Base-by-base conservation (phyloP, 1,140 invertebrate genomes). In the Drosophila albomicans region DNA sequence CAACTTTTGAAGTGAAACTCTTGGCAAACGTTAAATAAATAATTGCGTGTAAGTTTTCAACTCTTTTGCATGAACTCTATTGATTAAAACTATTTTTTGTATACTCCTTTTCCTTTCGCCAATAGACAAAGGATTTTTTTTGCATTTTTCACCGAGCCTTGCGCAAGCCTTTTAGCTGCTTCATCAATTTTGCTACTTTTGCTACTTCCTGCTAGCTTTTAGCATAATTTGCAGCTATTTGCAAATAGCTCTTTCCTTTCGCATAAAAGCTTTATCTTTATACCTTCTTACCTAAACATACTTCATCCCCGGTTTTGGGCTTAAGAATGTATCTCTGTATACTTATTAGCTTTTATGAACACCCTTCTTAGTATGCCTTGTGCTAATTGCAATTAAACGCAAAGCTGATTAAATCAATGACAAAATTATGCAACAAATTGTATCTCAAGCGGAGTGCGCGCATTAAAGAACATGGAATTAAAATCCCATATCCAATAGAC, bases 331-430 rank as follows among this genome's bases (percentile, higher is more conserved):
- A 8, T 43, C 41, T 13, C 3, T 13, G 41, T 43, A 38, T 38
- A 38, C 6, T 38, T 38, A 38, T 38, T 38, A 38, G 35, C 35
- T 38, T 38, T 3, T 43, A 43, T 13, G 13, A 45, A 11, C 38
- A 30, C 3, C n/a, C 16, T 45, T 4, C 0, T 10, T 6, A 35
- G 30, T 10, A 59, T 4, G 5, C 16, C 35, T 45, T 45, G 52
- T n/a, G 45, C 6, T 48, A 43, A 46, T 82, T 79, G 66, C 69
- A 88, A 87, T 87, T 88, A 89, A 89, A 80, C 66, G 68, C 59
- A 78, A 78, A 78, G 81, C 82, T 88, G 71, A 84, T 87, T 84
- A 88, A 87, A 80, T 84, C 80, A 88, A 88, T 89, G 72, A 38
- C 66, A 65, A 87, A 84, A 71, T 78, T 80, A 80, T 88, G 64